These are phyloP conservation scores for Rhinella marina DNA, from an alignment of 2,797 vertebrate genomes.

Conservation along the genomic window DNA sequence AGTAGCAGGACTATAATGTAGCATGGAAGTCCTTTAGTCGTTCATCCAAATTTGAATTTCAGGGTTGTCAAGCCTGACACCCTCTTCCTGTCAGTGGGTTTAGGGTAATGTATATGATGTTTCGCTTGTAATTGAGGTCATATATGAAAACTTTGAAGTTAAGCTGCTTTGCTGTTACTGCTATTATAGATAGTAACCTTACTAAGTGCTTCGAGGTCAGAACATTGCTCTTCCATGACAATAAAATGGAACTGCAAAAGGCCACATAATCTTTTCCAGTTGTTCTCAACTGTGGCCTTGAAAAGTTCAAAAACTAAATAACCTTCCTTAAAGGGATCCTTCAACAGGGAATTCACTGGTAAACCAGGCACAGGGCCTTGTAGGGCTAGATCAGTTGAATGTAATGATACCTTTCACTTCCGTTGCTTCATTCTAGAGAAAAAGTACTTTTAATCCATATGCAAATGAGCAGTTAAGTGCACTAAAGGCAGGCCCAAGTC, in stretches of 20 bases:
- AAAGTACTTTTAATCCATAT: too few relatives aligned
- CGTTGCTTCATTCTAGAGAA: too few relatives aligned
- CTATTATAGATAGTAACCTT: conserved; percentile 32
- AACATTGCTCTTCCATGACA: conserved; percentile 47
- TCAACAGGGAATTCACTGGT: too few relatives aligned
- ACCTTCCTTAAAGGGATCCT: neutral
- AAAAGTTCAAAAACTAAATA: neutral
- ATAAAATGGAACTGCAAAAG: conserved; percentile 14
- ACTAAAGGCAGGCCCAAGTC: too few relatives aligned
- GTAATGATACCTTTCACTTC: too few relatives aligned
- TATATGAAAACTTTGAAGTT: conserved; percentile 33
- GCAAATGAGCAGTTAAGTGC: too few relatives aligned
- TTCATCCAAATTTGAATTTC: neutral
- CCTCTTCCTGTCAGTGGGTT: conserved; percentile 8
- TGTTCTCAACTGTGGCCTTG: conserved; percentile 2
- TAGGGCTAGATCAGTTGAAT: too few relatives aligned
- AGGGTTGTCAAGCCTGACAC: conserved; percentile 19
- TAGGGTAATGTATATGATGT: conserved; percentile 40
- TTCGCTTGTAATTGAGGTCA: conserved; percentile 30
- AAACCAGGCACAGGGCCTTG: too few relatives aligned
- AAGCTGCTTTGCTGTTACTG: neutral
- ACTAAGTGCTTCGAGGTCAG: conserved; percentile 25
- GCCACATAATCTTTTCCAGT: conserved; percentile 39
- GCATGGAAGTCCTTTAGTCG: neutral
- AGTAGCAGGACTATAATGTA: neutral